phyloP scores from a whole-genome alignment of 2,797 vertebrate species.

The Platyrinchus mystaceus region DNA sequence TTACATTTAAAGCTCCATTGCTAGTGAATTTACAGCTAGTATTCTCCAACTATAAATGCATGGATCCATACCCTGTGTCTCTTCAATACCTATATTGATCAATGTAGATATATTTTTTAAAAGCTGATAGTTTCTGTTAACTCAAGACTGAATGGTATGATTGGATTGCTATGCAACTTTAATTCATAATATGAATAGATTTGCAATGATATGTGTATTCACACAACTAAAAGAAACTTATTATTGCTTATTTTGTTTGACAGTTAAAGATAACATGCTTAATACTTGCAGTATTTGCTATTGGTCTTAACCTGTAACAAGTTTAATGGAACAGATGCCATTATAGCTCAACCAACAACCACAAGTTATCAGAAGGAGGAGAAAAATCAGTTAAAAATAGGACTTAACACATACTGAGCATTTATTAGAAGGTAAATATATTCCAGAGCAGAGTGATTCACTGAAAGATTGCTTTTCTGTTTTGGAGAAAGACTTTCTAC shows the following conservation, averaged over 20 bases:
- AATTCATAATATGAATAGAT: background rate
- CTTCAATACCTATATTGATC: background rate
- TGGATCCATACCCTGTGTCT: background rate
- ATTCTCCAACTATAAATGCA: background rate
- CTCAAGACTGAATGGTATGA: background rate
- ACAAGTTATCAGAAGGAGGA: background rate
- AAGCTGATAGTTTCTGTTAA: background rate
- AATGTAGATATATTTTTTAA: background rate
- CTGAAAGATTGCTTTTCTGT: background rate
- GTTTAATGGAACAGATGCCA: background rate
- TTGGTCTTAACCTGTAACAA: background rate
- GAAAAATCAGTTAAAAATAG: background rate
- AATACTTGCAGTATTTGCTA: background rate
- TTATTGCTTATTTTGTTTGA: background rate
- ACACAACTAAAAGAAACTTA: background rate
- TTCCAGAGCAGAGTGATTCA: background rate
- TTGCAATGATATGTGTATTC: background rate
- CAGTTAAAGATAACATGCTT: background rate
- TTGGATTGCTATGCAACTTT: background rate
- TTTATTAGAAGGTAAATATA: background rate
- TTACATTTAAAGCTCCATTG: background rate
- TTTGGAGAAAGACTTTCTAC: background rate
- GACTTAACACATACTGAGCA: background rate
- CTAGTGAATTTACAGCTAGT: background rate
- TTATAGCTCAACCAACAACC: background rate